Percentiles rank a stretch among this genome's conserved stretches.
Evolutionary conservation across 2,113 vertebrate species (phyloP).

Genomic region (Paedocypris sp.): DNA sequence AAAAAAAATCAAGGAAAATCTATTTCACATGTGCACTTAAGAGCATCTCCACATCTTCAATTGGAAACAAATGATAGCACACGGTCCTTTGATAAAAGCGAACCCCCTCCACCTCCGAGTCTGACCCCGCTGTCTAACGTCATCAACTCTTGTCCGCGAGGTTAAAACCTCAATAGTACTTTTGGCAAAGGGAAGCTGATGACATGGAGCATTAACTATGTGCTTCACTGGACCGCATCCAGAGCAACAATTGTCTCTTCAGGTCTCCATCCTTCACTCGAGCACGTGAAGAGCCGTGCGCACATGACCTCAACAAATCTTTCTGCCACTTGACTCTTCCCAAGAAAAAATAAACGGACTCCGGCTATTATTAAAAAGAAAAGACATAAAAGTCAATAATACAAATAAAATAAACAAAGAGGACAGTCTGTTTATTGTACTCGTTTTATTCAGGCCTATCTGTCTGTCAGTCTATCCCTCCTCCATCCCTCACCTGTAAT

Average conservation of each 20-base stretch:
- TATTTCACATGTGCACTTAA: constrained; percentile 15
- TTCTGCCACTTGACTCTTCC: background rate
- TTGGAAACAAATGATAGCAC: background rate
- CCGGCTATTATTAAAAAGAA: background rate
- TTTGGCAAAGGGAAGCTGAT: constrained; percentile 34
- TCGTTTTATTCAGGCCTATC: background rate
- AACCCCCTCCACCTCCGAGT: background rate
- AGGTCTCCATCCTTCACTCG: background rate
- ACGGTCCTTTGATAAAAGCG: background rate
- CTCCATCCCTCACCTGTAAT: no score
- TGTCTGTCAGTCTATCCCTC: no score
- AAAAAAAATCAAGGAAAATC: constrained; percentile 9
- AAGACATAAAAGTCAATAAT: background rate
- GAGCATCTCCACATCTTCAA: constrained; percentile 7
- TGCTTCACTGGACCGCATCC: constrained; percentile 57
- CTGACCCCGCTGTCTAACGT: constrained; percentile 4
- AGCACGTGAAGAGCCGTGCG: constrained; percentile 6
- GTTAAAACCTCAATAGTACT: constrained; percentile 18
- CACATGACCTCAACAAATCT: constrained; percentile 8
- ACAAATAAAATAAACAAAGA: background rate
- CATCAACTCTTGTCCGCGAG: constrained; percentile 8
- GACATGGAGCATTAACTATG: constrained; percentile 57
- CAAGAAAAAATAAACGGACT: constrained; percentile 1
- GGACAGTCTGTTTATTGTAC: no score
- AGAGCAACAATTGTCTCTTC: constrained; percentile 42